phyloP scores from a whole-genome alignment of 2,113 vertebrate genomes.

The Malurus melanocephalus region DNA sequence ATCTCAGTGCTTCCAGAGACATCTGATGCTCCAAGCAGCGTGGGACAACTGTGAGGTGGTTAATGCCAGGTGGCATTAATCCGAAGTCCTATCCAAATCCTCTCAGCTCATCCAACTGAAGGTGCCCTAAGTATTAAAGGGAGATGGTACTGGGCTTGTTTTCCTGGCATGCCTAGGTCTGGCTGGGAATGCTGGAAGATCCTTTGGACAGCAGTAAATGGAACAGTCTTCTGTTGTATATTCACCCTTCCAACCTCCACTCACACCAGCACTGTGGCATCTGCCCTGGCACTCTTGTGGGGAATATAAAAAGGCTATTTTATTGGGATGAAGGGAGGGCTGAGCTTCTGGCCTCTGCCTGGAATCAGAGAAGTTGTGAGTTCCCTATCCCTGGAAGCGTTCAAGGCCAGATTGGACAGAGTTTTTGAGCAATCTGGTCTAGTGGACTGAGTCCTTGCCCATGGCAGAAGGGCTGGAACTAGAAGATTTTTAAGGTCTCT shows the following conservation, averaged over 20 bases:
- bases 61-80: neutral
- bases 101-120: neutral
- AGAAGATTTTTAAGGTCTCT: neutral
- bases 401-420: neutral
- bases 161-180: neutral
- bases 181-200: neutral
- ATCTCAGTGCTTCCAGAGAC: neutral
- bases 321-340: neutral
- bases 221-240: too few relatives aligned
- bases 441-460: too few relatives aligned
- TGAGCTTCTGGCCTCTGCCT: neutral
- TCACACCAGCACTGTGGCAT: accelerated
- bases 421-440: neutral
- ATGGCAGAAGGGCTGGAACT: neutral
- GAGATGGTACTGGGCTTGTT: neutral
- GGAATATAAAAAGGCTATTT: neutral
- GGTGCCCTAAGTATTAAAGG: neutral
- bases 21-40: neutral
- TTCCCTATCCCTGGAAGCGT: neutral
- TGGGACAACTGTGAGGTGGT: neutral
- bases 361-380: neutral
- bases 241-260: accelerated
- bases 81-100: neutral
- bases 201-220: neutral
- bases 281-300: neutral